Evolutionary conservation across 2,797 vertebrate species (phyloP), one percentile per base, ranked within the genome.

Genomic region (Myiothlypis chrysogaster): DNA sequence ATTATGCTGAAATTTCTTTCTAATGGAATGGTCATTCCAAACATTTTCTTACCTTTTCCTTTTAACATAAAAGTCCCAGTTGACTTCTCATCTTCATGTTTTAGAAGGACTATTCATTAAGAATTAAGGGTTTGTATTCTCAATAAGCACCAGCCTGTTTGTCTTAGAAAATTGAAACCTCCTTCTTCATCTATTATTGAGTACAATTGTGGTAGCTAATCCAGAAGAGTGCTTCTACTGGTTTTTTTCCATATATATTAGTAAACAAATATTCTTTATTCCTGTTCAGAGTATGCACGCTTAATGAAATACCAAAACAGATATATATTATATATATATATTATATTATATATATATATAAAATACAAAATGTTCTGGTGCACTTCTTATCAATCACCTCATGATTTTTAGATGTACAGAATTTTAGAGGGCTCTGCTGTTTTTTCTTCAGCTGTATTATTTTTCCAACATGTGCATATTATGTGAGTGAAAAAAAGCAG

Each of bases 261-360:
- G 35, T 75, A 92, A 91, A 87, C n/a, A 86, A 91, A 69, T 72
- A 55, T 55, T 59, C 47, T 89, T 83, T 90, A 37, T 76, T 85
- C 44, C 53, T 84, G n/a, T 64, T 78, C 64, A 60, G 10, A 60
- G 20, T 82, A 59, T 80, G 52, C 44, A 84, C 47, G 12, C 49
- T 90, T 89, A 90, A 93, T 77, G 72, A 87, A 90, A 76, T 76
- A 75, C 21, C 43, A 79, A 84, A 95, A 25, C 6, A 87, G n/a
- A n/a, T n/a, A n/a, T n/a, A n/a, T n/a, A n/a, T n/a, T n/a, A n/a
- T n/a, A n/a, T n/a, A n/a, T n/a, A n/a, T n/a, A n/a, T n/a, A n/a
- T n/a, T n/a, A n/a, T n/a, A n/a, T n/a, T n/a, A n/a, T n/a, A n/a
- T n/a, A n/a, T n/a, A n/a, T n/a, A n/a, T n/a, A n/a, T n/a, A n/a